Conservation (phyloP, 2,113 vertebrate genomes). For the Merops nubicus region DNA sequence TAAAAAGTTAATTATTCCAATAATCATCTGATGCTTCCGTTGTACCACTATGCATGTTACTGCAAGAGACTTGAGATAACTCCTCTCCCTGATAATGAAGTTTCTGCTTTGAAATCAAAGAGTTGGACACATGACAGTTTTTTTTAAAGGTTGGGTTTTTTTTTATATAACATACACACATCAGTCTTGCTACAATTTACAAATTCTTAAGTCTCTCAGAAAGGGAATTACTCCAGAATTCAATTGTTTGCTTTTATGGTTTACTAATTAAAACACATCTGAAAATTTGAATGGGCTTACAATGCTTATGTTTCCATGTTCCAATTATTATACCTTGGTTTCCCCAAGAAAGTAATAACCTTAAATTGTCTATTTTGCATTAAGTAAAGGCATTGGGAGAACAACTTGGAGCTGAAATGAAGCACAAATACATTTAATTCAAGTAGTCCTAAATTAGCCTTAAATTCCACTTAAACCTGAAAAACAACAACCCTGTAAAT, state of each 20-base stretch:
- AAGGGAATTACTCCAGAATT: background rate
- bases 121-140: background rate
- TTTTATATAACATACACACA: background rate
- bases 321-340: background rate
- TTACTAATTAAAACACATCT: background rate
- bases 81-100: background rate
- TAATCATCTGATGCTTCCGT: background rate
- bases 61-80: background rate
- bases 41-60: background rate
- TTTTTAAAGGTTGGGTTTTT: background rate
- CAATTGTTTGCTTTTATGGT: background rate
- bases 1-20: constrained; percentile 4
- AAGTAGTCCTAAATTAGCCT: background rate
- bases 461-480: background rate
- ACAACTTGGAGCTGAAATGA: background rate
- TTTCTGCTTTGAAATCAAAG: constrained; percentile 16
- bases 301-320: background rate
- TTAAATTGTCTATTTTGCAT: background rate
- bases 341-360: background rate
- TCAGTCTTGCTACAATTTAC: background rate
- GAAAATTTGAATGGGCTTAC: background rate
- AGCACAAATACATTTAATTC: background rate
- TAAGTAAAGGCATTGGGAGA: background rate
- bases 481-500: background rate
- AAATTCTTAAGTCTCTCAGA: background rate